These are phyloP conservation scores for Pseudochirops corinnae DNA, from an alignment of 2,797 vertebrate genomes.

Conservation along the genomic window DNA sequence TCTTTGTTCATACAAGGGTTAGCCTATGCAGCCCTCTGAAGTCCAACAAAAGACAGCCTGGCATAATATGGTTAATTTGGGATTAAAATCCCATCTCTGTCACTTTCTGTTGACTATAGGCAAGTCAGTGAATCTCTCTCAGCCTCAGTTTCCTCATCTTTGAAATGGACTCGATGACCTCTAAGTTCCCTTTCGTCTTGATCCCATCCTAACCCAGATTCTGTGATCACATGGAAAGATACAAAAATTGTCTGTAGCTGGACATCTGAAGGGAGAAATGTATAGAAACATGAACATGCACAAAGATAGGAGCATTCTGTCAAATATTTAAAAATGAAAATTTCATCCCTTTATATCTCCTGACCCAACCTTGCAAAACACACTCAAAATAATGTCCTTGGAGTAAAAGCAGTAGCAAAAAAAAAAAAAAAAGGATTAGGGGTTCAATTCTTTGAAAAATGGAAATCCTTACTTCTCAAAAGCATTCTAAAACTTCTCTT, in stretches of 20 bases:
- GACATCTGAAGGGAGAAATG: neutral
- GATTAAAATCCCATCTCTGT: neutral
- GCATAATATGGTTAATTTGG: neutral
- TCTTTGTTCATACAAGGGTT: neutral
- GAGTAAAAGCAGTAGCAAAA: neutral
- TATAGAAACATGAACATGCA: neutral
- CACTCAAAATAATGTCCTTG: neutral
- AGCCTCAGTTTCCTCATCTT: neutral
- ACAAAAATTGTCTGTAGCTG: neutral
- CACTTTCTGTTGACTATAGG: neutral
- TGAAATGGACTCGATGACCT: neutral
- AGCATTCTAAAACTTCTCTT: neutral
- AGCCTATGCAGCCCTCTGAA: too few relatives aligned
- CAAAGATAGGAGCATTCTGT: neutral
- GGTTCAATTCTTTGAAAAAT: neutral
- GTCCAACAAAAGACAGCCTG: neutral
- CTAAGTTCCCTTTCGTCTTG: too few relatives aligned
- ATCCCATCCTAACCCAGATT: neutral
- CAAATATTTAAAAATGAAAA: accelerated
- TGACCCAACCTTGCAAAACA: neutral
- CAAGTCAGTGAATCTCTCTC: neutral
- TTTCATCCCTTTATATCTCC: neutral
- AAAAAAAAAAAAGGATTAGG: neutral
- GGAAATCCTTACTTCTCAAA: neutral
- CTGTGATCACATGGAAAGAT: neutral